Base-by-base conservation (phyloP, 2,113 vertebrate genomes). In the Paralichthys olivaceus region DNA sequence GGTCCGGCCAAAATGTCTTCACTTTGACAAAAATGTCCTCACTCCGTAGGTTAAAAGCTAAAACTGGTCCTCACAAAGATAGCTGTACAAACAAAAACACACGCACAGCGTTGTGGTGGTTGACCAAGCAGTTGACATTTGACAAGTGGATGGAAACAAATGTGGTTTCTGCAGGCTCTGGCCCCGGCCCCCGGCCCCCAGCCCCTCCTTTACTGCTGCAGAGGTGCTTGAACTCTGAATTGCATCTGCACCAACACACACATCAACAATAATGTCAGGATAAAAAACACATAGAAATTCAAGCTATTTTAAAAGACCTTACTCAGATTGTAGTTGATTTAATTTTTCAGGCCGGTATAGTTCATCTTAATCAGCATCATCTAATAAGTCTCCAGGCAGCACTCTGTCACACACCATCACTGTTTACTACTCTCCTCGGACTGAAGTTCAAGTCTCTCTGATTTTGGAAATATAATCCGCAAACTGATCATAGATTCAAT, bases 61-160 rank as follows among this genome's bases (percentile, higher is more conserved):
- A n/a, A 29, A 29, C 28, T 5, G 28, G 28, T 29, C 28, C 28
- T 29, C 28, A 29, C 28, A 29, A 29, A 29, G 5, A 29, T 5
- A 29, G 28, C 28, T 29, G 28, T 37, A 37, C 15, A 14, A 14
- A 29, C 45, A n/a, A 32, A 19, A 13, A 29, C 4, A 67, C 45
- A 20, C 37, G 37, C 13, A 71, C 25, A 37, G 22, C 67, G 65
- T 49, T 61, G 61, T 22, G 57, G 68, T 65, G 54, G 61, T 58
- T 86, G 79, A 84, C 79, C 80, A 85, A 74, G 75, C 85, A 29
- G 34, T 69, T 72, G 73, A 81, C 71, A 3, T 81, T 69, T 86
- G 74, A 78, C 69, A 72, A 53, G 66, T 80, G 69, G 47, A 80
- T 72, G 74, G 66, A 81, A 89, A 85, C 66, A 57, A 28, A 69